Evolutionary conservation across 2,797 vertebrate genomes (phyloP).

Genomic region (Sebastolobus altivelis): DNA sequence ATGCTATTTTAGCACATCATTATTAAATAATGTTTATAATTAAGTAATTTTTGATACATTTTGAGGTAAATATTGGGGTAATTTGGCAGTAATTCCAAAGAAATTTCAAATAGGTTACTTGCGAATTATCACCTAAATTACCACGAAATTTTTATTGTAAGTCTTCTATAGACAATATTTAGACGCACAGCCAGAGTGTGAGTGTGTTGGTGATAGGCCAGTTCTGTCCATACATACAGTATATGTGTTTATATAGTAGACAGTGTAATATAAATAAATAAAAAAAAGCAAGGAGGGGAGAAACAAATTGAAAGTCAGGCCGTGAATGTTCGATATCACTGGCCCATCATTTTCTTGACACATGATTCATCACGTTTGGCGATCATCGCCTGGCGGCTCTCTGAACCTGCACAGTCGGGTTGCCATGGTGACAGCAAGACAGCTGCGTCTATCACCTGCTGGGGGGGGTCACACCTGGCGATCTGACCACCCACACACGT

Average conservation of each 20-base stretch:
- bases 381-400: slow-evolving; percentile 1
- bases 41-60: too few species aligned
- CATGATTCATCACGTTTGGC: slow-evolving; percentile 54
- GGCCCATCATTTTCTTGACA: slow-evolving; percentile 54
- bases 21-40: too few species aligned
- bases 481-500: slow-evolving; percentile 35
- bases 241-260: neutral
- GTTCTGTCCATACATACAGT: neutral
- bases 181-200: neutral
- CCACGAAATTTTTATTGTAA: neutral
- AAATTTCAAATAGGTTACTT: too few species aligned
- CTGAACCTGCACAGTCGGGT: slow-evolving; percentile 42
- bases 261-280: neutral
- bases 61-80: too few species aligned
- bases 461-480: slow-evolving; percentile 54
- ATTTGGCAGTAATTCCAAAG: too few species aligned
- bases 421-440: slow-evolving; percentile 61
- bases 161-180: neutral
- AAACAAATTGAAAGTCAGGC: neutral
- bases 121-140: too few species aligned
- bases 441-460: slow-evolving; percentile 68
- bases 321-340: slow-evolving; percentile 40
- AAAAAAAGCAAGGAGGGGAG: neutral
- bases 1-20: too few species aligned
- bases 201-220: neutral